A percentile compares a stretch with the other conserved stretches of the same genome.
Evolutionary conservation across 2,113 vertebrate species (phyloP).

Genomic region (Spermophilus dauricus): DNA sequence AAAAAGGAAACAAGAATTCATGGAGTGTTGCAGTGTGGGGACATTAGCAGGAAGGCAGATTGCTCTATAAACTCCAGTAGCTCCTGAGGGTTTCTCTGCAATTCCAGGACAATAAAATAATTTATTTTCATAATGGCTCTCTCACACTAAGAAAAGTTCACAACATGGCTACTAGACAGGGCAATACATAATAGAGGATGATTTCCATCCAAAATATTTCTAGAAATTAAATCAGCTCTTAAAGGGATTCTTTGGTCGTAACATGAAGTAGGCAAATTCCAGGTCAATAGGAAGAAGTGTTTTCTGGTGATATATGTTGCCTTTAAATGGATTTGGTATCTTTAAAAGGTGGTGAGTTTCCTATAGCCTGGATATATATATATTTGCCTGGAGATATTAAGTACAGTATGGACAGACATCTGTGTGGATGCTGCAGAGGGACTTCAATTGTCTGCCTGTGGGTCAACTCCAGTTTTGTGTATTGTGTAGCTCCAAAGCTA

Average conservation of each 20-base stretch:
- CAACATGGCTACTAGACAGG: not conserved
- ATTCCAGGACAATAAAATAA: not conserved
- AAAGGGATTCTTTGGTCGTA: not conserved
- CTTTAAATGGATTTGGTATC: not conserved
- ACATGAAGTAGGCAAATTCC: not conserved
- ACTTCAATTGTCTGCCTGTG: too few relatives aligned
- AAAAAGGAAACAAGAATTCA: not conserved
- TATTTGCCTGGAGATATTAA: not conserved
- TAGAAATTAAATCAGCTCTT: conserved; percentile 25
- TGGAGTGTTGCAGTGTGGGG: not conserved
- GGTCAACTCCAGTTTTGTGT: not conserved
- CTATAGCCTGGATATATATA: not conserved
- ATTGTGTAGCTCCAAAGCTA: not conserved
- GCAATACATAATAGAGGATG: not conserved
- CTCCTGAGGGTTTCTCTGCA: not conserved
- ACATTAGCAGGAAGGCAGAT: not conserved
- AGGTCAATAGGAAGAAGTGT: not conserved
- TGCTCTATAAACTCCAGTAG: not conserved
- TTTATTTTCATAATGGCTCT: not conserved
- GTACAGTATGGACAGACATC: not conserved
- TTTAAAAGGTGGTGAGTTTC: not conserved
- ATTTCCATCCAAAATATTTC: not conserved
- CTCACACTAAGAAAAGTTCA: not conserved
- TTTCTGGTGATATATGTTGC: not conserved
- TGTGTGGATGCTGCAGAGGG: accelerated